These are phyloP conservation scores for Lepidochrysops patricia DNA, from an alignment of 2,888 invertebrate species.

Conservation along the genomic window DNA sequence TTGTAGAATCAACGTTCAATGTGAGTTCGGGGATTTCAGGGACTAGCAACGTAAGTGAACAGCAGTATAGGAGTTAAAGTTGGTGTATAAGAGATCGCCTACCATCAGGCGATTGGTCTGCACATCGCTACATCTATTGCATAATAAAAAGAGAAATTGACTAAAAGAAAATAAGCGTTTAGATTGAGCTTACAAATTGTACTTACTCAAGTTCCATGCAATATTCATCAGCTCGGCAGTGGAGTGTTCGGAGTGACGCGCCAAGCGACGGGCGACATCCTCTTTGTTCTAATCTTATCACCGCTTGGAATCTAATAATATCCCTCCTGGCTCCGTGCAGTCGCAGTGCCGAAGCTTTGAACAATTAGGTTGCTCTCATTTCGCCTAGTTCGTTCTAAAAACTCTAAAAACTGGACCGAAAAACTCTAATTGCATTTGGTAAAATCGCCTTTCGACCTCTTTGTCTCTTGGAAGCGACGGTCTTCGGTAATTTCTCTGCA, in stretches of 20 bases:
- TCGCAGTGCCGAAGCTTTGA: neutral
- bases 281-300: neutral
- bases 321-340: no score
- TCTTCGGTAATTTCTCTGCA: neutral
- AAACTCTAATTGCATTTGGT: neutral
- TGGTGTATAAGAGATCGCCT: no score
- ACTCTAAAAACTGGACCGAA: neutral
- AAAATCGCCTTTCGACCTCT: neutral
- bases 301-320: neutral
- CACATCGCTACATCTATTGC: no score
- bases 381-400: neutral
- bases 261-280: no score
- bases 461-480: neutral
- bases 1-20: no score
- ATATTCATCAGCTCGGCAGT: neutral
- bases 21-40: no score
- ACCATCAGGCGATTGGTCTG: no score
- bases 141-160: no score
- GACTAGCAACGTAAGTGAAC: no score
- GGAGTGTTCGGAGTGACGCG: neutral
- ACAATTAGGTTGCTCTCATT: neutral
- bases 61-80: no score
- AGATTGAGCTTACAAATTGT: neutral
- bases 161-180: neutral
- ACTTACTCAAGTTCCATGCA: neutral